Evolutionary conservation across 2,797 vertebrate species (phyloP), one percentile per base, ranked within the genome.

Genomic region (Lepilemur ruficaudatus): DNA sequence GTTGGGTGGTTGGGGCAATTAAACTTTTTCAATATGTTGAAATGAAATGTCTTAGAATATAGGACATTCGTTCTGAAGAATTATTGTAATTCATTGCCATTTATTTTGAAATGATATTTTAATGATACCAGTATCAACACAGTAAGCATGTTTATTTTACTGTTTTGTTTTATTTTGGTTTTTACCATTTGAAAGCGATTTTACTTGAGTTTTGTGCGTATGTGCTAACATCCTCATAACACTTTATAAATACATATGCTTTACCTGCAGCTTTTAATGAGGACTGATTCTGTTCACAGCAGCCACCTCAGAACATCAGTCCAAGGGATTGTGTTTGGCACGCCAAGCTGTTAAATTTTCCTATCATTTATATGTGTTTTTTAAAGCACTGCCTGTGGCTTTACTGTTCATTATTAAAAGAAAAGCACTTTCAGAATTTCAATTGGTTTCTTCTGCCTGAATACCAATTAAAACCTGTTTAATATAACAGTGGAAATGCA

Each of bases 401-500:
- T 97, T 97, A 91, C 82, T 93, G 15, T 90, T 97, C 84, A 93
- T 97, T 97, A 97, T 96, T 96, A 96, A 95, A 95, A 95, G 61
- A 55, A 90, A 95, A 95, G 22, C 76, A 59, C 89, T 95, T 35
- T 91, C 69, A 93, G 97, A 95, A 95, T 97, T 96, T 97, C 96
- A 95, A 92, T 32, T 91, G 91, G 20, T 76, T 84, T 92, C 72
- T 91, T 94, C 75, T 86, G n/a, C 75, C 82, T 82, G 93, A 95
- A 97, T 97, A 97, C 93, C 85, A 97, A 95, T 97, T 97, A 96
- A 97, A 93, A 94, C 59, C 78, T 95, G 38, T 72, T 97, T 97
- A 94, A 93, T 81, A 50, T n/a, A 81, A 69, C 18, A 59, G 46
- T 35, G 30, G 20, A 94, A 96, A 96, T 5, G n/a, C 46, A 93